Base-by-base conservation (phyloP, 2,113 vertebrate species). In the Forbesichthys agassizii region DNA sequence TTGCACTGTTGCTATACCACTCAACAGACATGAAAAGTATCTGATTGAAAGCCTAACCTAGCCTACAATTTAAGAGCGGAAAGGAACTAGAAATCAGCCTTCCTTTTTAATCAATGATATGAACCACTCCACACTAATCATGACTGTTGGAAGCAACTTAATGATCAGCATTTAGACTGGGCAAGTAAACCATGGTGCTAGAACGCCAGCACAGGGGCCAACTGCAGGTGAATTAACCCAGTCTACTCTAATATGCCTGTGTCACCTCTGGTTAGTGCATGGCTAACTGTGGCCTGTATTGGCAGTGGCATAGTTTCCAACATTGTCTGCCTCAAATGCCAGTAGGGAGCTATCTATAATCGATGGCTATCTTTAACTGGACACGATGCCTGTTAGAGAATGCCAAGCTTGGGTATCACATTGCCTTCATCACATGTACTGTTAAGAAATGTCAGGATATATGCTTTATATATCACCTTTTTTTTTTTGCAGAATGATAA, bases 221-320 rank as follows among this genome's bases (percentile, higher is more conserved):
- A 95, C 92, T 95, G 95, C 94, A 94, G 93, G 95, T 94, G 95
- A 95, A 96, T 95, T 96, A 95, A 96, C 94, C 95, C 93, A 93
- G 95, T 95, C 95, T 95, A 94, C 93, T 94, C 94, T 96, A 96
- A 98, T 96, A 95, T 95, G 94, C 93, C 85, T 84, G 72, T 96
- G 96, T 96, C 96, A 96, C 92, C 94, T 96, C 91, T 94, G 93
- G 92, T 98, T 97, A 96, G 94, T 87, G 93, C 92, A 86, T 89
- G 75, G 71, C 85, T 92, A 93, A 91, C 91, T 89, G 93, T 72
- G 88, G 78, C 91, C 89, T 90, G 90, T 92, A 95, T 94, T 94
- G 91, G 91, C 89, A 92, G 88, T 88, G 90, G 87, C 88, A 68
- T 82, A 83, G 92, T 87, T 89, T 91, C 93, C 89, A 93, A 84